Conservation (phyloP, 30 jellyfish, hydroid and myxozoan genomes). For the Catostylus mosaicus region DNA sequence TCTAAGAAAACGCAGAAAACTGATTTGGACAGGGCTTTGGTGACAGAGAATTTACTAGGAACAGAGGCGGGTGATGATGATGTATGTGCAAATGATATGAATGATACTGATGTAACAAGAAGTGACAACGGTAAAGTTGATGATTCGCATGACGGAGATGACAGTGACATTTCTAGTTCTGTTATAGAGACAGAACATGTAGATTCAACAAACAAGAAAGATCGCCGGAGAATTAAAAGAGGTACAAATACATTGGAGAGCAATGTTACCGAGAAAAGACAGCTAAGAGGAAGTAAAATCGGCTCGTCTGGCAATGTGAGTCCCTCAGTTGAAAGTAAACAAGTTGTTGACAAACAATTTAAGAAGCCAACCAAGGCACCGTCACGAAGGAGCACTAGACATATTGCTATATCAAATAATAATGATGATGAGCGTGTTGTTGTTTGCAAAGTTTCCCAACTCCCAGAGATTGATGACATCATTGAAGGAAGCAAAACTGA, state of each 20-base stretch:
- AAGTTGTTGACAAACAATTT: background rate
- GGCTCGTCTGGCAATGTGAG: background rate
- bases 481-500: background rate
- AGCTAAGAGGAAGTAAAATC: background rate
- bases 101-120: too few species aligned
- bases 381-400: constrained; percentile 13
- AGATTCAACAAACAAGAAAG: background rate
- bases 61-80: too few species aligned
- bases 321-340: background rate
- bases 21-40: too few species aligned
- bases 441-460: constrained; percentile 13
- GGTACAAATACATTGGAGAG: background rate
- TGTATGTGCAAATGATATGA: too few species aligned
- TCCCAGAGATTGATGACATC: constrained; percentile 38
- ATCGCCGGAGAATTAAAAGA: too few species aligned
- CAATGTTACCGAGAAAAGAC: background rate
- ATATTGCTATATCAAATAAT: background rate
- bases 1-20: too few species aligned
- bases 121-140: too few species aligned
- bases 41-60: too few species aligned
- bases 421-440: background rate
- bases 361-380: background rate
- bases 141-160: too few species aligned
- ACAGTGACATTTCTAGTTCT: too few species aligned
- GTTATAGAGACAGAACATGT: too few species aligned